phyloP scores from a whole-genome alignment of 64 coral and sea anemone species.

The Stylophora pistillata region DNA sequence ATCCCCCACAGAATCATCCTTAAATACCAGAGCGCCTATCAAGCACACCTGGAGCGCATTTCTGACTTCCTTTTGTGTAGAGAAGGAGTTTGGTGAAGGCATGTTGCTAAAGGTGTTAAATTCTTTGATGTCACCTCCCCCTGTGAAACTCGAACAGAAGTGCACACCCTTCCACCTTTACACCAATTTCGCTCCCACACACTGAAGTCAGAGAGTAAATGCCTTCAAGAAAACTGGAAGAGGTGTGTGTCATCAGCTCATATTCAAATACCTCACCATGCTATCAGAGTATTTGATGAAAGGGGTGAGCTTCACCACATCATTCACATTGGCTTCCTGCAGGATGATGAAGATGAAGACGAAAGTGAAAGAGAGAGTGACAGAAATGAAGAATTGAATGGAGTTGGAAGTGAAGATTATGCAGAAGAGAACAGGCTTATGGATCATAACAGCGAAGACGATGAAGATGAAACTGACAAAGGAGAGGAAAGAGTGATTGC shows the following conservation, averaged over 20 bases:
- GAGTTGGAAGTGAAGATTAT: neutral
- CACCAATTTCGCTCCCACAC: slow-evolving; percentile 1
- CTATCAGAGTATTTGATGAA: slow-evolving; percentile 18
- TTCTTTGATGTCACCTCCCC: neutral
- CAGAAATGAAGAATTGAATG: neutral
- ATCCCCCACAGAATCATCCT: neutral
- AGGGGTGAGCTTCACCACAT: neutral
- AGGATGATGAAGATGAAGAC: neutral
- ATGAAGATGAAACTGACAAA: slow-evolving; percentile 2
- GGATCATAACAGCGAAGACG: too few relatives aligned
- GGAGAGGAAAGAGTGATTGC: slow-evolving; percentile 26
- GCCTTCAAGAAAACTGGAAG: too few relatives aligned
- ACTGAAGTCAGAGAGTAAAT: too few relatives aligned
- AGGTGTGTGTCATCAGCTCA: neutral
- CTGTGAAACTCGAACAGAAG: neutral
- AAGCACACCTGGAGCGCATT: neutral
- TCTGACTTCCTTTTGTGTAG: neutral
- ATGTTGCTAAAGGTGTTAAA: neutral
- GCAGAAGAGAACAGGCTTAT: neutral
- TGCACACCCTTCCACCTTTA: neutral
- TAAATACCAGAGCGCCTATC: neutral
- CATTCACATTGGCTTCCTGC: neutral
- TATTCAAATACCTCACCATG: neutral
- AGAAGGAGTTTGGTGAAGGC: slow-evolving; percentile 2
- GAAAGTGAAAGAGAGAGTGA: neutral